phyloP scores from a whole-genome alignment of 2,888 invertebrate genomes.

The Cheilosia vernalis region DNA sequence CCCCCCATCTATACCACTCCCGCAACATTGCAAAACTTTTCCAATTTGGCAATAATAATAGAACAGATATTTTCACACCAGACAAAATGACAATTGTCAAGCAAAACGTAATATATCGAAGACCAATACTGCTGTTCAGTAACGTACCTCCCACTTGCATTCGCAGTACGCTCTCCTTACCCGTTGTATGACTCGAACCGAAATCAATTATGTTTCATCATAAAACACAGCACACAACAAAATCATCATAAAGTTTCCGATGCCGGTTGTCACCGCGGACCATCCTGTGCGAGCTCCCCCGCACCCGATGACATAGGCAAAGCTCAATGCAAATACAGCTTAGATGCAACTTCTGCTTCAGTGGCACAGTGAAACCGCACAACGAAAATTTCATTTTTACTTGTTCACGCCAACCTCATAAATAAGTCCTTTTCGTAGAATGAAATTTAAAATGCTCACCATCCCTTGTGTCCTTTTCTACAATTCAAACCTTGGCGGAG shows the following conservation, averaged over 20 bases:
- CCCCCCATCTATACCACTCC: conserved; percentile 13
- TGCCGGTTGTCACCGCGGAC: conserved; percentile 63
- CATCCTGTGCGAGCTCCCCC: conserved; percentile 16
- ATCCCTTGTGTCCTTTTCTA: conserved; percentile 43
- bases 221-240: conserved; percentile 66
- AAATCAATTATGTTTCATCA: conserved; percentile 69
- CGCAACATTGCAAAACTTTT: conserved; percentile 62
- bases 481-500: background rate
- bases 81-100: conserved; percentile 71
- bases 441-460: conserved; percentile 69
- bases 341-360: conserved; percentile 49
- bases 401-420: conserved; percentile 70
- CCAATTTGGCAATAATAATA: conserved; percentile 75
- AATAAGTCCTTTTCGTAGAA: conserved; percentile 71
- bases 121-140: conserved; percentile 35
- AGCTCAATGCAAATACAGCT: conserved; percentile 55
- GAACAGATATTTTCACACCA: conserved; percentile 72
- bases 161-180: conserved; percentile 28
- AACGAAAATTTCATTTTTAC: conserved; percentile 72
- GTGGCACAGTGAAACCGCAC: conserved; percentile 65
- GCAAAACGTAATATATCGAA: conserved; percentile 68
- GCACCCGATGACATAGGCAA: conserved; percentile 29
- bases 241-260: conserved; percentile 66
- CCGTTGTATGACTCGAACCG: conserved; percentile 38
- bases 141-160: conserved; percentile 17